Percentiles rank a stretch among this genome's conserved stretches.
These are phyloP conservation scores for Eciton burchellii DNA, from an alignment of 1,140 invertebrate species.

Conservation along the genomic window DNA sequence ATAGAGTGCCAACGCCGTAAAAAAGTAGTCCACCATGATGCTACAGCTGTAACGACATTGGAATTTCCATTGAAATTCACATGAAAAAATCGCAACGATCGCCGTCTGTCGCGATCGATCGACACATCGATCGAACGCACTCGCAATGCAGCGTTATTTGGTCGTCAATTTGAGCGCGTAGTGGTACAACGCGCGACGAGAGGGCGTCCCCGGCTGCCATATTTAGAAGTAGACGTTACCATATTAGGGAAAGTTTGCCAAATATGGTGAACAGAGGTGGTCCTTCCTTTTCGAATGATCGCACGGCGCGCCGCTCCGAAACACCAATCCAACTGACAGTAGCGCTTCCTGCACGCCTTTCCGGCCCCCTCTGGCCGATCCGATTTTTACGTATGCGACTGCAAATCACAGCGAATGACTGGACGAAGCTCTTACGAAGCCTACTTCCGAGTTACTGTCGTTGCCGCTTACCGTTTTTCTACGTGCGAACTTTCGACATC, in stretches of 20 bases:
- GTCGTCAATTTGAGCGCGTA: slow-evolving; percentile 72
- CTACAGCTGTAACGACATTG: neutral
- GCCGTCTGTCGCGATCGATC: no score
- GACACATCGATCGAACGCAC: no score
- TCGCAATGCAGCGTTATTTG: slow-evolving; percentile 57
- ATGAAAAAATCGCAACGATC: slow-evolving; percentile 44
- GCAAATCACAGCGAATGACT: neutral
- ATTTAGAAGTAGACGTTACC: slow-evolving; percentile 91
- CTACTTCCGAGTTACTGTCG: slow-evolving; percentile 21
- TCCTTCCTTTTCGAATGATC: slow-evolving; percentile 83
- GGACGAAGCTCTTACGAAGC: slow-evolving; percentile 29
- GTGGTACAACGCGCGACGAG: slow-evolving; percentile 85
- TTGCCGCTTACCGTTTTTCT: neutral
- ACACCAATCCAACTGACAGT: slow-evolving; percentile 85
- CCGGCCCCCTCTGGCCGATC: slow-evolving; percentile 68
- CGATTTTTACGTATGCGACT: slow-evolving; percentile 67
- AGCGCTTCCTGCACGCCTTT: slow-evolving; percentile 83
- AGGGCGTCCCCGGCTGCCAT: slow-evolving; percentile 89
- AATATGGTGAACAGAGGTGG: slow-evolving; percentile 89
- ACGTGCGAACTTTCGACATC: slow-evolving; percentile 32
- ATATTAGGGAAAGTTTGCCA: slow-evolving; percentile 90
- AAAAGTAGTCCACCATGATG: slow-evolving; percentile 76
- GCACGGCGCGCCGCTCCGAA: slow-evolving; percentile 81
- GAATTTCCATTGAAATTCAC: slow-evolving; percentile 17
- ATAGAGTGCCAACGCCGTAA: slow-evolving; percentile 45